Base-by-base conservation (phyloP, 2,113 vertebrate genomes). In the Corythaixoides concolor region DNA sequence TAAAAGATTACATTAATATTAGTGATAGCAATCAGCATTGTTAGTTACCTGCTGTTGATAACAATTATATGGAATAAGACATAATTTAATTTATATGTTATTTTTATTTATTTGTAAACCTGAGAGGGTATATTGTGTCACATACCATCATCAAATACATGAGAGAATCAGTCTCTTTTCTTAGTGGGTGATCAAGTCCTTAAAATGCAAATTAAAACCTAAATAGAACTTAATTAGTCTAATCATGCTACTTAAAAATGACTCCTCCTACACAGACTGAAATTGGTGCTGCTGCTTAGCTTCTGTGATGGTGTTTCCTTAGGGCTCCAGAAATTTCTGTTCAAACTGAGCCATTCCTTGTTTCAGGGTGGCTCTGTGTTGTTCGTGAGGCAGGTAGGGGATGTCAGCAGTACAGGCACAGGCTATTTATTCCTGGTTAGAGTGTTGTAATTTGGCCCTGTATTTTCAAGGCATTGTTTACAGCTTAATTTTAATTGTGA, bases 101-200 rank as follows among this genome's bases (percentile, higher is more conserved):
- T 87, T 94, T 92, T 88, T 82, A 83, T 92, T 89, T 95, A 78
- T 94, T 94, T 95, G 66, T 78, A 96, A 97, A 92, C 74, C 70
- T 15, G 9, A 85, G 52, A 78, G 47, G 85, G 56, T 45, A 89
- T 63, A 55, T 86, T 77, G 56, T 92, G 64, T 81, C 70, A 35
- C 66, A 66, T 78, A 75, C 56, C 85, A 37, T 81, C 79, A 84
- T 87, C 75, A 87, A 85, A 89, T 37, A 91, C 32, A 47, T 30
- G 23, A 58, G 27, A 94, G 49, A 89, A 93, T 89, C 17, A 27
- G 28, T 64, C 33, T 85, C 32, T 93, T 49, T 95, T 81, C 74
- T 87, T 95, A 62, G 64, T 88, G 45, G 58, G 62, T 91, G 95
- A 95, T 95, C 90, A 96, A 92, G 91, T 83, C 45, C 80, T 93